Conservation (phyloP, 2,888 invertebrate species). For the Nephrotoma guestfalica region DNA sequence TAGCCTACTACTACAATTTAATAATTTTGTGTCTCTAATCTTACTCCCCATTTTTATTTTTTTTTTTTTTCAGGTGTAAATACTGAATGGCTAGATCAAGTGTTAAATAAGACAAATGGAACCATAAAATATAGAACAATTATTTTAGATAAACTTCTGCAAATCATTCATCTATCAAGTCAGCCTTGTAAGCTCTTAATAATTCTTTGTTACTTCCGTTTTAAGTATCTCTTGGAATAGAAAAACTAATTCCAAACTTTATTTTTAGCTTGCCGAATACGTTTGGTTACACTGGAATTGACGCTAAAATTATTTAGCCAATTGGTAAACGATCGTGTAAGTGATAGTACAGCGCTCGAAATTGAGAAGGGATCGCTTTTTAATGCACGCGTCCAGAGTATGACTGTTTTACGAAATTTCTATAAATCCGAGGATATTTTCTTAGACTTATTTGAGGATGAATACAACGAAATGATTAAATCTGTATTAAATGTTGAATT, state of each 20-base stretch:
- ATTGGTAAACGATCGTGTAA: not conserved
- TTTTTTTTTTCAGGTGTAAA: constrained; percentile 52
- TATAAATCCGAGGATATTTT: constrained; percentile 98
- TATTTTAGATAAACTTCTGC: constrained; percentile 68
- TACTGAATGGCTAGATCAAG: constrained; percentile 63
- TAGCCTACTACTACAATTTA: constrained; percentile 6
- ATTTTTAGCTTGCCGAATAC: constrained; percentile 60
- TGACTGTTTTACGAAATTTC: constrained; percentile 73
- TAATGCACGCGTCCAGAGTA: constrained; percentile 64
- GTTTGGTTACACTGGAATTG: constrained; percentile 84
- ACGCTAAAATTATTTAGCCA: constrained; percentile 57
- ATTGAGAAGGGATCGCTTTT: constrained; percentile 42
- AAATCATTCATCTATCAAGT: constrained; percentile 70
- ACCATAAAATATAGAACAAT: constrained; percentile 64
- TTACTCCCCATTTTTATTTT: not conserved
- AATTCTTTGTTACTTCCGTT: not conserved
- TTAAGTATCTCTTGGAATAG: not conserved
- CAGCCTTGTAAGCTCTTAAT: constrained; percentile 55
- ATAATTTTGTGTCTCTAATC: constrained; percentile 8
- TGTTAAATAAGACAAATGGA: constrained; percentile 47
- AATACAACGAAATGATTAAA: constrained; percentile 84
- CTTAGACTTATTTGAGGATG: constrained; percentile 96
- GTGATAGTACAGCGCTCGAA: constrained; percentile 22
- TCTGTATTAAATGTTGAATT: constrained; percentile 80
- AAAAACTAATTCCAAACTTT: no score